These are phyloP conservation scores for Hyalella azteca DNA, from an alignment of 2,888 invertebrate species.

Conservation along the genomic window DNA sequence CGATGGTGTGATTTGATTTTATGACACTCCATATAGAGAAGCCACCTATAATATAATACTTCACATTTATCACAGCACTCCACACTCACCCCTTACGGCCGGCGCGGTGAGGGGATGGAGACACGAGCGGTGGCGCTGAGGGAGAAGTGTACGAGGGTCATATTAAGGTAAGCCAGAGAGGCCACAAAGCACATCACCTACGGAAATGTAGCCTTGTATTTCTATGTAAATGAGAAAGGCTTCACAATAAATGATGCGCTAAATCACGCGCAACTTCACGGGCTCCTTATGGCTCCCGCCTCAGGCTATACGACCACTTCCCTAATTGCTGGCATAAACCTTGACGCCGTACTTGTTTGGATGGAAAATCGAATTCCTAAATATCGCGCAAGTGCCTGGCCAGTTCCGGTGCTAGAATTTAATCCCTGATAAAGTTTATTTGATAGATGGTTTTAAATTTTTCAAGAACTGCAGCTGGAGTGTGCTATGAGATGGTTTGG, in stretches of 20 bases:
- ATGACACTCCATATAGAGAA: no score
- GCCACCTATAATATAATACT: no score
- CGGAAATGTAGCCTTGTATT: conserved; percentile 4
- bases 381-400: background rate
- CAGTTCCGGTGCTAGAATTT: no score
- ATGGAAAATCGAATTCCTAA: background rate
- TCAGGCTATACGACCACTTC: background rate
- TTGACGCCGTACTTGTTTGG: background rate
- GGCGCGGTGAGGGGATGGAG: background rate
- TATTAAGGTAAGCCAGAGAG: background rate
- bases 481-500: no score
- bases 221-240: conserved; percentile 17
- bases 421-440: no score
- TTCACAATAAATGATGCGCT: conserved; percentile 4
- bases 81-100: background rate
- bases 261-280: background rate
- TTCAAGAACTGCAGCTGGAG: no score
- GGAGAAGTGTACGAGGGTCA: background rate
- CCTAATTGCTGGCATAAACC: background rate
- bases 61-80: no score
- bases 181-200: background rate
- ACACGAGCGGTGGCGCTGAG: background rate
- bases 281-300: no score
- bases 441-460: no score
- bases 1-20: no score